Evolutionary conservation across 2,113 vertebrate genomes (phyloP).

Genomic region (Benitochromis conjunctus): DNA sequence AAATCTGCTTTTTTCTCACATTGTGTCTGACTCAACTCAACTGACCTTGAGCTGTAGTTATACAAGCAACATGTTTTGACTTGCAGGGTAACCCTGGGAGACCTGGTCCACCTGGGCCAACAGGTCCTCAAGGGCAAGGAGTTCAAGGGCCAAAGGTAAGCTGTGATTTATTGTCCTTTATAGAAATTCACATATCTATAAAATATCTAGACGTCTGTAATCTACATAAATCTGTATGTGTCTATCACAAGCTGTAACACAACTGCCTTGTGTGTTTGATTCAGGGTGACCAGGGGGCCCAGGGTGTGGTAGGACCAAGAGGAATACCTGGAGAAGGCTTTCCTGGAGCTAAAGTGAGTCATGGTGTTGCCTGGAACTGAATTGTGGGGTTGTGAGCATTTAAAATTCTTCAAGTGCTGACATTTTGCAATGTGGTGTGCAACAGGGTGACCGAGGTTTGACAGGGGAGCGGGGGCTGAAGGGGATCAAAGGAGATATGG

Average conservation of each 20-base stretch:
- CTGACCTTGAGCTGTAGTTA: not conserved
- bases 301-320: slow-evolving; percentile 81
- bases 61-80: not conserved
- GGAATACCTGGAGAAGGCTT: slow-evolving; percentile 83
- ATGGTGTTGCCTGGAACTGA: not conserved
- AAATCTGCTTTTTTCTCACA: not conserved
- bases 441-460: slow-evolving; percentile 81
- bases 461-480: slow-evolving; percentile 81
- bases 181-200: not conserved
- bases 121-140: slow-evolving; percentile 82
- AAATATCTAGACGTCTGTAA: not conserved
- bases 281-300: slow-evolving; percentile 84
- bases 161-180: not conserved
- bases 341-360: slow-evolving; percentile 80
- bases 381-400: not conserved
- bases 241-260: not conserved
- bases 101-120: slow-evolving; percentile 75
- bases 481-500: slow-evolving; percentile 81
- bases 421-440: not conserved
- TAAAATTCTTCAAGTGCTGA: not conserved
- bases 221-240: not conserved
- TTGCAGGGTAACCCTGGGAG: slow-evolving; percentile 79
- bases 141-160: slow-evolving; percentile 86
- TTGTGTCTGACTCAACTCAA: not conserved
- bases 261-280: not conserved